Base-by-base conservation (phyloP, 1,140 invertebrate species). In the Nylanderia fulva region DNA sequence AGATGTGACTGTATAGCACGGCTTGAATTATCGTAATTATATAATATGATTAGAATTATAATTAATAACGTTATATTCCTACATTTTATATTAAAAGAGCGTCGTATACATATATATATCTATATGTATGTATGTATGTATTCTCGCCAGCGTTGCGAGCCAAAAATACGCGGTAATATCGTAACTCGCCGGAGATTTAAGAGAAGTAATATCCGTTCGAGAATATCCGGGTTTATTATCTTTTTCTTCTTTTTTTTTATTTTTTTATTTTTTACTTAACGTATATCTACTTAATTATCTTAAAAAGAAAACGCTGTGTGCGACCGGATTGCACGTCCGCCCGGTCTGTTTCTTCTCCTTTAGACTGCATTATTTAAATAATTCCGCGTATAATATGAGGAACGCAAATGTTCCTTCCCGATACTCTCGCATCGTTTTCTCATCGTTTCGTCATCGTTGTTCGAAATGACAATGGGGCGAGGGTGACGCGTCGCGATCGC, bases 221-320 rank as follows among this genome's bases (percentile, higher is more conserved):
- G n/a, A 75, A 76, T 83, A 76, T 45, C 29, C 29, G 29, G 29
- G 29, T 33, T 33, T 33, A 33, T 33, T 6, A 15, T 15, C 2
- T 48, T 9, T 48, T 48, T 48, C 15, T 48, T 48, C 15, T 48
- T 33, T 56, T 48, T 76, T 74, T 66, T 48, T 33, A 56, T 48
- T 76, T 74, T 66, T 45, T 27, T 77, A n/a, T 75, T 79, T 68
- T 88, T 92, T 91, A 93, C 92, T 91, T 93, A 92, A 86, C 79
- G 45, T 24, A 54, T 90, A 90, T 83, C 72, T 91, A 92, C 88
- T 90, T 91, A 91, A 93, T 92, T 92, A 91, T 29, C 85, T 88
- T 89, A 90, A 91, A 88, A 33, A 33, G 29, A 71, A n/a, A 56
- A 84, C 45, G 27, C 42, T 56, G 45, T 56, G 45, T 18, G 18